Base-by-base conservation (phyloP, 2,888 invertebrate species). In the Heteromyza rotundicornis region DNA sequence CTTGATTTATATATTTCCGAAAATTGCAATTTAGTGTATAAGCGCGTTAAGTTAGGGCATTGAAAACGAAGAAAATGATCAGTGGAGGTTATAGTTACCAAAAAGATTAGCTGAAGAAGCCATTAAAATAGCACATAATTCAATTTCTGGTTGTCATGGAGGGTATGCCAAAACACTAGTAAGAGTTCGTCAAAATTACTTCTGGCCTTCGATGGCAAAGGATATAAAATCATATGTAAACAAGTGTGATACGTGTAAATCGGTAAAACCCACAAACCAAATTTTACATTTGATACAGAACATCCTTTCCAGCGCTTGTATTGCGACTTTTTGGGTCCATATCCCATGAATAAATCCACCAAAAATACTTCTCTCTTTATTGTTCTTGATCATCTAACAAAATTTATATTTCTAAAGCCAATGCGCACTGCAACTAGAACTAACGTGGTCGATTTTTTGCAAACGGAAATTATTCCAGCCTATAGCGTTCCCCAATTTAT, bases 101-200 rank as follows among this genome's bases (percentile, higher is more conserved):
- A 59, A 51, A 52, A 32, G 14, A 32, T 22, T 35, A n/a, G 17
- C 36, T n/a, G 52, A 12, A 20, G 23, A 22, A 23, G 51, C 24
- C 17, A 47, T 59, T 2, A 32, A 59, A 49, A 1, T 14, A 32
- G 47, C 54, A 1, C 53, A 59, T n/a, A 20, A 59, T n/a, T 59
- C 54, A n/a, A n/a, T 22, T 19, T 22, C 20, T 12, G 22, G 44
- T n/a, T 55, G 60, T 51, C 56, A 56, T 40, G 60, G 52, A 2
- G 60, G 60, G 1, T 56, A 23, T n/a, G 3, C 19, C 2, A 57
- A 60, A 52, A 60, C 60, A 14, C 20, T 60, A 12, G 23, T 16
- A 1, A 32, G 47, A 35, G 36, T 60, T 16, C 50, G 55, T 1
- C 55, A 55, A 36, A 60, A 55, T 16, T 60, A 60, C 24, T 60